phyloP scores from a whole-genome alignment of 2,888 invertebrate species.

The Campopleginae sp. region DNA sequence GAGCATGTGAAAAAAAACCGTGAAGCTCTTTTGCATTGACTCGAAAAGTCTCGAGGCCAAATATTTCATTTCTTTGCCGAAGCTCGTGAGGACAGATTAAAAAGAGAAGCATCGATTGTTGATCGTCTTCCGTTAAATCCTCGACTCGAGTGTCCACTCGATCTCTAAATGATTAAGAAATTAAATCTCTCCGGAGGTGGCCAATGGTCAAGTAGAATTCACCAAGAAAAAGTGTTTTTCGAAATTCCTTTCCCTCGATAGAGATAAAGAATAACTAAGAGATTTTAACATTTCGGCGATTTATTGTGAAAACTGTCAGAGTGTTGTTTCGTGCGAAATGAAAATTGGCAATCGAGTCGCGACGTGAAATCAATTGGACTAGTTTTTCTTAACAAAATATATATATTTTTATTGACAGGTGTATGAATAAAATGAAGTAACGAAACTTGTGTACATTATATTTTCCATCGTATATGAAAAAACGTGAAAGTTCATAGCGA shows the following conservation, averaged over 20 bases:
- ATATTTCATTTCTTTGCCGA: slow-evolving; percentile 4
- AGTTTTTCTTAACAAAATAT: neutral
- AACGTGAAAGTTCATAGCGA: slow-evolving; percentile 19
- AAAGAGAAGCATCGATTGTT: neutral
- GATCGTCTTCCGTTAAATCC: slow-evolving; percentile 34
- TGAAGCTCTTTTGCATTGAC: neutral
- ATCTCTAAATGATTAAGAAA: slow-evolving; percentile 1
- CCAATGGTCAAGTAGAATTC: slow-evolving; percentile 53
- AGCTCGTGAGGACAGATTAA: slow-evolving; percentile 45
- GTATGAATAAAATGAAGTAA: neutral
- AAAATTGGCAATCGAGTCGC: neutral
- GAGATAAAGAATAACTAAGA: slow-evolving; percentile 1
- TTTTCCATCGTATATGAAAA: slow-evolving; percentile 29
- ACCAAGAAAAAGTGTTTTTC: slow-evolving; percentile 6
- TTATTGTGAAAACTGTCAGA: neutral
- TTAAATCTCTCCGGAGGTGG: slow-evolving; percentile 35
- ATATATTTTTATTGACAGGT: neutral
- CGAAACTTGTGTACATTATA: slow-evolving; percentile 1
- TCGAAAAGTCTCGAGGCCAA: neutral
- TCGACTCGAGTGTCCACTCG: slow-evolving; percentile 7
- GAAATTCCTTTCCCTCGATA: neutral
- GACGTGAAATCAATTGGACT: neutral
- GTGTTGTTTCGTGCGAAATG: neutral
- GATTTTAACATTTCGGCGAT: neutral
- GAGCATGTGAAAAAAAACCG: neutral